phyloP scores from a whole-genome alignment of 2,113 vertebrate species.

The Jaculus jaculus region DNA sequence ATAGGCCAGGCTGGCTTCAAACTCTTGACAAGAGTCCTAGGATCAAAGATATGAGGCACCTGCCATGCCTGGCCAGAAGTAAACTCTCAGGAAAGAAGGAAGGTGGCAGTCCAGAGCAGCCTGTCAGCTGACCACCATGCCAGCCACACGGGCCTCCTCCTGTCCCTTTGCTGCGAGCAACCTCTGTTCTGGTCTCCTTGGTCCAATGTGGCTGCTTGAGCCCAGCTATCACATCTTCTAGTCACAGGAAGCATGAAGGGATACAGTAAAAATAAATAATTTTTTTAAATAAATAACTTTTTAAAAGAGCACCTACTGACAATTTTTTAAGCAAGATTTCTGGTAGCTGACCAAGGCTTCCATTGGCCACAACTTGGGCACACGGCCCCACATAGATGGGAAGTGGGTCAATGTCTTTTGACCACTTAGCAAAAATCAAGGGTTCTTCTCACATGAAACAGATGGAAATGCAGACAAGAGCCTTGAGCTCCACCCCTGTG shows the following conservation, averaged over 20 bases:
- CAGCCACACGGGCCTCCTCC: neutral
- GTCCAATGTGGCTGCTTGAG: neutral
- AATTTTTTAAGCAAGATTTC: neutral
- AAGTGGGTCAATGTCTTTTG: neutral
- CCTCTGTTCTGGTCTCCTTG: neutral
- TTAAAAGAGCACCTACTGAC: neutral
- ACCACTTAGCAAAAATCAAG: neutral
- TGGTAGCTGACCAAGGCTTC: neutral
- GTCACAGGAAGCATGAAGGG: neutral
- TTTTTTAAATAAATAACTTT: no score
- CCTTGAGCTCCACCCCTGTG: neutral
- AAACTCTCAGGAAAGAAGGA: neutral
- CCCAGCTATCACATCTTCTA: neutral
- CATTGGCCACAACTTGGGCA: neutral
- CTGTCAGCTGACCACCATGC: fast-evolving
- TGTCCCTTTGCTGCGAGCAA: neutral
- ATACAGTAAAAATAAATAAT: neutral
- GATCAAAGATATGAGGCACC: neutral
- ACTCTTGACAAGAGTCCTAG: neutral
- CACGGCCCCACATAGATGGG: neutral
- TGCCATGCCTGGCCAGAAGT: neutral
- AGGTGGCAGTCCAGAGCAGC: neutral
- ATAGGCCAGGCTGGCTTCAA: neutral
- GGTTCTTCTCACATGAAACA: neutral
- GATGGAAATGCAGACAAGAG: no score